phyloP scores from a whole-genome alignment of 2,113 vertebrate species.

The Apodemus speciosus region DNA sequence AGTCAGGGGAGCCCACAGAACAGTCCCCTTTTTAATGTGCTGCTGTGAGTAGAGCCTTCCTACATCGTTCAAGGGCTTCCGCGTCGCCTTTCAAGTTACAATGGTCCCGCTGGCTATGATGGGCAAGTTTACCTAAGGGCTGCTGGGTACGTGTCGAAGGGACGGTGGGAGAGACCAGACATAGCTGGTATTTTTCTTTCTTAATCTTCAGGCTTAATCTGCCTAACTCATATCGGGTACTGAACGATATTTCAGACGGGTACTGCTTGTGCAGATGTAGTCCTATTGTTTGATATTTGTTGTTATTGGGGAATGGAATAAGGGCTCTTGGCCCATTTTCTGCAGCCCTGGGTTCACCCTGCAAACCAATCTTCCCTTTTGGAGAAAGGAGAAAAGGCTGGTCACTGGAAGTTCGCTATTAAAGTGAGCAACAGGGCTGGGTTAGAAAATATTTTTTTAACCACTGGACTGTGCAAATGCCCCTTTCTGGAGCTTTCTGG shows the following conservation, averaged over 20 bases:
- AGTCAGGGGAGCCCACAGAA: slow-evolving; percentile 49
- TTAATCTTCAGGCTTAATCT: slow-evolving; percentile 78
- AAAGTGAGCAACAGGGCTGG: slow-evolving; percentile 82
- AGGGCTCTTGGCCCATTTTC: slow-evolving; percentile 76
- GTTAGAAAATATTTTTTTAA: slow-evolving; percentile 59
- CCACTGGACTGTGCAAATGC: slow-evolving; percentile 71
- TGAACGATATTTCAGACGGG: slow-evolving; percentile 72
- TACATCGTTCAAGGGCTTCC: slow-evolving; percentile 75
- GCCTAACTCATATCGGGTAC: slow-evolving; percentile 66
- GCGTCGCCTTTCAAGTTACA: slow-evolving; percentile 81
- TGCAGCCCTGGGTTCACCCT: slow-evolving; percentile 71
- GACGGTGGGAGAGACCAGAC: slow-evolving; percentile 62
- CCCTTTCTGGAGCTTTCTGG: slow-evolving; percentile 85
- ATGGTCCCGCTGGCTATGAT: slow-evolving; percentile 81
- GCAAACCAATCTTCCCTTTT: slow-evolving; percentile 63
- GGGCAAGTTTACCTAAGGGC: slow-evolving; percentile 83
- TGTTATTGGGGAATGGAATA: slow-evolving; percentile 36
- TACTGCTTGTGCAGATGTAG: slow-evolving; percentile 65
- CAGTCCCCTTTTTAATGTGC: slow-evolving; percentile 66
- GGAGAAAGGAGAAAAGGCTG: slow-evolving; percentile 67
- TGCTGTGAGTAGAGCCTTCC: slow-evolving; percentile 63
- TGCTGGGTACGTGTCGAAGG: slow-evolving; percentile 78
- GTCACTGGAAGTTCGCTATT: slow-evolving; percentile 78
- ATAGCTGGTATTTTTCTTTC: slow-evolving; percentile 56
- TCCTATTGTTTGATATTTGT: slow-evolving; percentile 73